Percentiles rank a stretch among this genome's conserved stretches.
Evolutionary conservation across 2,888 invertebrate genomes (phyloP).

Genomic region (Agriopis leucophaearia): DNA sequence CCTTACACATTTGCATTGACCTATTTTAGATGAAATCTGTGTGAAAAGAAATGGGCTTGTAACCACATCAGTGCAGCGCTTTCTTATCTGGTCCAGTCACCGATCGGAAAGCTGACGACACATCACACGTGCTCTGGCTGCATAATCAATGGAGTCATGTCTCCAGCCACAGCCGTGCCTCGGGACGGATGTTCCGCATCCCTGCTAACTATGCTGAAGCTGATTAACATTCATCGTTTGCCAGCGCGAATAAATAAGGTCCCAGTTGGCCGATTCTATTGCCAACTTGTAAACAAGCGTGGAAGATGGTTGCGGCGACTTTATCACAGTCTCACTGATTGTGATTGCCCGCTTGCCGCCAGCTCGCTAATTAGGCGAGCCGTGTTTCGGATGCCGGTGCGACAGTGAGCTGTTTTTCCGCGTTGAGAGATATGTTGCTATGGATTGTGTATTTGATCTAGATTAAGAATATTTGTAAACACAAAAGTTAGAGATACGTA

Average conservation of each 20-base stretch:
- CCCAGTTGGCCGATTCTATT: slow-evolving; percentile 64
- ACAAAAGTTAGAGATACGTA: not conserved
- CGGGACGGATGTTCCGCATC: slow-evolving; percentile 45
- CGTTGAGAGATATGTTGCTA: slow-evolving; percentile 35
- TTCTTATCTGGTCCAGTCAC: slow-evolving; percentile 44
- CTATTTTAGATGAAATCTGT: not conserved
- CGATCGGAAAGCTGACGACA: slow-evolving; percentile 38
- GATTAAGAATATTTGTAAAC: not conserved
- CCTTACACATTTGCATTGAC: not conserved
- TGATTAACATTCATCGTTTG: slow-evolving; percentile 68
- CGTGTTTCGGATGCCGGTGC: slow-evolving; percentile 58
- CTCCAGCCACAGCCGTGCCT: slow-evolving; percentile 33
- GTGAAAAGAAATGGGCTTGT: slow-evolving; percentile 8
- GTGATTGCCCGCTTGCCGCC: slow-evolving; percentile 62
- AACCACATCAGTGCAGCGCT: slow-evolving; percentile 29
- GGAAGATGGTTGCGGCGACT: slow-evolving; percentile 54
- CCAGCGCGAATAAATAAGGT: slow-evolving; percentile 64
- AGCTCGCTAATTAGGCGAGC: slow-evolving; percentile 60
- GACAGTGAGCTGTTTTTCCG: slow-evolving; percentile 69
- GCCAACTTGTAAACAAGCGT: slow-evolving; percentile 69
- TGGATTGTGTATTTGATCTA: not conserved
- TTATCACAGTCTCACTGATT: slow-evolving; percentile 38
- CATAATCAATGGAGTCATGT: slow-evolving; percentile 42
- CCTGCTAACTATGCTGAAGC: slow-evolving; percentile 46
- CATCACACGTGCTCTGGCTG: slow-evolving; percentile 58